Base-by-base conservation (phyloP, 2,888 invertebrate species). In the Scaptomyza flava region DNA sequence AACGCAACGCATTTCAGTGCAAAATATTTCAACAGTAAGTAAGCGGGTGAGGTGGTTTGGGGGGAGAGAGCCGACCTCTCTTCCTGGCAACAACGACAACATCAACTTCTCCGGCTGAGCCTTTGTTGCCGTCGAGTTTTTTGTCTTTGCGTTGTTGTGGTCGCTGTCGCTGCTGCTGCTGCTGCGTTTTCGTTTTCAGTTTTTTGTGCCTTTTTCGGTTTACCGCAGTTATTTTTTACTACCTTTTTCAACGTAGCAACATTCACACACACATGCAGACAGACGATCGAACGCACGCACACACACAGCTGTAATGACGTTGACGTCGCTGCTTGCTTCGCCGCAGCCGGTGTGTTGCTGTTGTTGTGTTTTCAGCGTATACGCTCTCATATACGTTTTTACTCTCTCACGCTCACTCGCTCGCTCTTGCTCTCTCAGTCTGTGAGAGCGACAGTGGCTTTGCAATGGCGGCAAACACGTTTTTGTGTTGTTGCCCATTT, bases 151-250 rank as follows among this genome's bases (percentile, higher is more conserved):
- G 79, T 82, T 82, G 76, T 81, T 81, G 71, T 74, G 69, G 80
- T 79, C 54, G 61, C 62, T 63, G 62, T 38, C 41, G 59, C 51
- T n/a, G 48, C 57, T 46, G 67, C 59, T 53, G 66, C 54, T 69
- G 69, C 83, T 80, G 74, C 87, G 75, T 83, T 83, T 88, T 84
- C 83, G 78, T 83, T 88, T 88, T 86, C 80, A 78, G 62, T 86
- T 88, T 87, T 88, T 87, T 84, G 76, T 89, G 84, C 84, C 78
- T 84, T 84, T 84, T 89, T 89, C 62, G 84, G 89, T 87, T 85
- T 89, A 85, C 84, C 84, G 89, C 84, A 89, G 87, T 87, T 85
- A 89, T 85, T 85, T 84, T 89, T 85, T 85, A 89, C 89, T 89
- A 89, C 89, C 78, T 85, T 85, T 84, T 89, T 84, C 38, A 12